These are phyloP conservation scores for Andrena bucephala DNA, from an alignment of 2,888 invertebrate species.

Conservation along the genomic window DNA sequence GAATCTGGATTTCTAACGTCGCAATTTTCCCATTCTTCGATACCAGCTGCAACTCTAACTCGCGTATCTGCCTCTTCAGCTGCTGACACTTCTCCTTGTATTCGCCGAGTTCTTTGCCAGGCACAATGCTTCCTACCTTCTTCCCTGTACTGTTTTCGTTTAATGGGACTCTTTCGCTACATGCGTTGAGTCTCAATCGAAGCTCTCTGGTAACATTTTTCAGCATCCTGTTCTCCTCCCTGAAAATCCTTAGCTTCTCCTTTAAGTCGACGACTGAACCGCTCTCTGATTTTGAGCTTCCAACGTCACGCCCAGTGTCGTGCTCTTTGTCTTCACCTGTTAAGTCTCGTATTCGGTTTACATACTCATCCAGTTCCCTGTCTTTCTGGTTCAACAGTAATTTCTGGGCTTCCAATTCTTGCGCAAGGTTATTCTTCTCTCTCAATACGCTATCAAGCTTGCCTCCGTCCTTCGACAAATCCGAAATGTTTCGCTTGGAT, in stretches of 20 bases:
- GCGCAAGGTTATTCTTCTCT: conserved; percentile 76
- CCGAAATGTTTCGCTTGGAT: conserved; percentile 54
- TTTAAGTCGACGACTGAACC: conserved; percentile 20
- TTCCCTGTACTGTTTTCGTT: conserved; percentile 68
- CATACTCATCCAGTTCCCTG: conserved; percentile 83
- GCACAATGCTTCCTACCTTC: conserved; percentile 62
- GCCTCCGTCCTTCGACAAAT: conserved; percentile 59
- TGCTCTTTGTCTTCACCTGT: conserved; percentile 71
- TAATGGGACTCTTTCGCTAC: conserved; percentile 68
- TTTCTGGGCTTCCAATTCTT: conserved; percentile 84
- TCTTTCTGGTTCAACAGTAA: conserved; percentile 82
- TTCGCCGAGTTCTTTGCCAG: conserved; percentile 38
- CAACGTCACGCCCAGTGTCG: conserved; percentile 33
- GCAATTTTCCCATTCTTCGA: conserved; percentile 78
- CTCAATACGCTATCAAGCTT: conserved; percentile 70
- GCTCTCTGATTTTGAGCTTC: conserved; percentile 56
- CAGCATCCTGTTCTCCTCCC: neutral
- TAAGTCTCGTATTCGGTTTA: conserved; percentile 84
- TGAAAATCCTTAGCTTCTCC: neutral
- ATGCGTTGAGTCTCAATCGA: neutral
- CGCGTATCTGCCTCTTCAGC: conserved; percentile 70
- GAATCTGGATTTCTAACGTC: conserved; percentile 78
- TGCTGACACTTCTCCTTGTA: conserved; percentile 47
- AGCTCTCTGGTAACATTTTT: neutral
- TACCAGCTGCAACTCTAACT: conserved; percentile 78